Conservation (phyloP, 2,113 vertebrate genomes). For the Climacteris rufus region DNA sequence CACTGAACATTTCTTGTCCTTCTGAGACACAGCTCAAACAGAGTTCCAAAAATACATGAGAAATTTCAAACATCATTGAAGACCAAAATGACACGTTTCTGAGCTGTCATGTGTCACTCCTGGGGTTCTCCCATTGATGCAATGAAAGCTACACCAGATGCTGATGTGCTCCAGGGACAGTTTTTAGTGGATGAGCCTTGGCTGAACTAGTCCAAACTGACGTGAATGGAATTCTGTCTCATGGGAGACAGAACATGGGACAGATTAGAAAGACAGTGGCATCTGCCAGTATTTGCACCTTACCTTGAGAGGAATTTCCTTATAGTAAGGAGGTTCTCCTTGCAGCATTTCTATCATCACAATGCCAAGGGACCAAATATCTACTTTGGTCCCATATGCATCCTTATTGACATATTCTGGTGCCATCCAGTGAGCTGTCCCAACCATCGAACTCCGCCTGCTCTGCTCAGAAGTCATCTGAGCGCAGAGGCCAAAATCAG, state of each 20-base stretch:
- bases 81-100: not conserved
- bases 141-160: not conserved
- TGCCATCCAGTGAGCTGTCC: constrained; percentile 96
- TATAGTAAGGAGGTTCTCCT: constrained; percentile 93
- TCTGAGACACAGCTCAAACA: not conserved
- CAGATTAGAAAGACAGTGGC: not conserved
- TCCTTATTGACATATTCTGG: constrained; percentile 93
- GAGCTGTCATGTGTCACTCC: not conserved
- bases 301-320: constrained; percentile 95
- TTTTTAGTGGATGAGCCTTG: not conserved
- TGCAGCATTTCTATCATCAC: constrained; percentile 98
- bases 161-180: not conserved
- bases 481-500: constrained; percentile 96
- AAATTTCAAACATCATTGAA: not conserved
- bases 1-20: not conserved
- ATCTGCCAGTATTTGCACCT: constrained; percentile 13
- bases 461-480: constrained; percentile 94
- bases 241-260: not conserved
- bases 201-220: not conserved
- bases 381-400: constrained; percentile 92
- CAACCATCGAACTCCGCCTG: constrained; percentile 91
- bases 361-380: constrained; percentile 96
- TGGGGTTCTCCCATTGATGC: not conserved
- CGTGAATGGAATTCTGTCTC: not conserved
- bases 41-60: not conserved